A percentile compares a stretch with the other conserved stretches of the same genome.
Evolutionary conservation across 2,113 vertebrate species (phyloP).

Genomic region (Poeciliopsis prolifica): DNA sequence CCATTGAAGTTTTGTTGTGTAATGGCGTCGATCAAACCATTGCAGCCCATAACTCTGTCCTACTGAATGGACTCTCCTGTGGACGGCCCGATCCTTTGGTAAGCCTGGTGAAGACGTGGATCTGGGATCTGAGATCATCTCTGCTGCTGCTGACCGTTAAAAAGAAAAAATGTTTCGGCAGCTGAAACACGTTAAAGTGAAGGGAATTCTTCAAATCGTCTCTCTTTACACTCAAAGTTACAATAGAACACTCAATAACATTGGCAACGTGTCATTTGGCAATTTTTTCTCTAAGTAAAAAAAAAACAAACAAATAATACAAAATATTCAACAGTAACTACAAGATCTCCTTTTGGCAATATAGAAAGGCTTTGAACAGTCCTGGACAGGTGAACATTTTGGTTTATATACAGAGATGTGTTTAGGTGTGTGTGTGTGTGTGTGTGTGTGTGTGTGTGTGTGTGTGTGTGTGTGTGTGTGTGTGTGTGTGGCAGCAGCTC

Average conservation of each 20-base stretch:
- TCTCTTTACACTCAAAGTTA: conserved; percentile 19
- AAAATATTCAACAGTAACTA: conserved; percentile 64
- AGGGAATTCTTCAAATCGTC: too few species aligned
- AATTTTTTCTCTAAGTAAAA: conserved; percentile 56
- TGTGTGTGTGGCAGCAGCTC: conserved; percentile 36
- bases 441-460: conserved; percentile 16
- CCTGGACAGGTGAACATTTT: conserved; percentile 62
- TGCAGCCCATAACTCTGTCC: too few species aligned
- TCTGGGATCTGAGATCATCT: too few species aligned
- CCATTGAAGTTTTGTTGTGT: too few species aligned
- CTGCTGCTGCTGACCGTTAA: too few species aligned
- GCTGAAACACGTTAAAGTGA: too few species aligned
- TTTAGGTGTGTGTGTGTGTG: conserved; percentile 17
- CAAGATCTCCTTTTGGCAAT: conserved; percentile 76
- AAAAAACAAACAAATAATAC: conserved; percentile 56
- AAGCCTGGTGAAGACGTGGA: too few species aligned
- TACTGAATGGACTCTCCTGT: too few species aligned
- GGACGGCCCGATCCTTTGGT: too few species aligned
- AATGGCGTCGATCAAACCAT: too few species aligned
- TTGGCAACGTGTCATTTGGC: conserved; percentile 77
- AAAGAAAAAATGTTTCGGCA: too few species aligned
- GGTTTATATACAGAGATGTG: conserved; percentile 67
- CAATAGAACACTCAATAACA: conserved; percentile 56
- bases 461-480: conserved; percentile 2
- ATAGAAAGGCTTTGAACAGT: conserved; percentile 68